Percentiles rank a stretch among this genome's conserved stretches.
Evolutionary conservation across 2,888 invertebrate genomes (phyloP).

Genomic region (Halictus ligatus): DNA sequence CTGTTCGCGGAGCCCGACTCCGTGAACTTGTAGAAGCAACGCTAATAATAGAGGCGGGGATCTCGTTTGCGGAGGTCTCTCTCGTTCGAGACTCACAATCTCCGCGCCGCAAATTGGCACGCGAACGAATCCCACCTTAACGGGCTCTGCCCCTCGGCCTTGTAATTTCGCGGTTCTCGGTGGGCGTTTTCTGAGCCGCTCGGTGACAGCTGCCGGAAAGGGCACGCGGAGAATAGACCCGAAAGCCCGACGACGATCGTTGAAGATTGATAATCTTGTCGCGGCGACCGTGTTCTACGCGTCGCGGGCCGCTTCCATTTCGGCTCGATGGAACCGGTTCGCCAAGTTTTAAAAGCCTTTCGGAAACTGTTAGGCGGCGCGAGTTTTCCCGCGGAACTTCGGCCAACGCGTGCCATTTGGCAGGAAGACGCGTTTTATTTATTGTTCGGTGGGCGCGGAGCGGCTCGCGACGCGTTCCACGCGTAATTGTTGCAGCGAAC

Average conservation of each 20-base stretch:
- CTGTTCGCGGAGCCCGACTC: slow-evolving; percentile 43
- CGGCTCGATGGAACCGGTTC: slow-evolving; percentile 4
- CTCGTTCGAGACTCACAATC: slow-evolving; percentile 55
- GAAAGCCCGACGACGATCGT: background rate
- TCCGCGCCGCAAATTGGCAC: slow-evolving; percentile 63
- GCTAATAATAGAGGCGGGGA: slow-evolving; percentile 57
- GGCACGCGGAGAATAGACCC: background rate
- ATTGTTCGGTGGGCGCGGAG: slow-evolving; percentile 33
- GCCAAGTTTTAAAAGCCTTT: slow-evolving; percentile 24
- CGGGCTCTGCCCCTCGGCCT: slow-evolving; percentile 3
- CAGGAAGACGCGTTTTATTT: slow-evolving; percentile 33
- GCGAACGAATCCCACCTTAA: slow-evolving; percentile 43
- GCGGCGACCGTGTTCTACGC: background rate
- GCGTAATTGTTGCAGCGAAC: slow-evolving; percentile 33
- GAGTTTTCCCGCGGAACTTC: background rate
- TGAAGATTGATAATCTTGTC: slow-evolving; percentile 41
- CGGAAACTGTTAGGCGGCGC: slow-evolving; percentile 20
- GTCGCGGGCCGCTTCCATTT: background rate
- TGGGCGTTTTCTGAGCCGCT: slow-evolving; percentile 36
- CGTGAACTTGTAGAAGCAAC: slow-evolving; percentile 42
- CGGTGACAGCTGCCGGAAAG: slow-evolving; percentile 32
- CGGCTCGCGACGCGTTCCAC: slow-evolving; percentile 23
- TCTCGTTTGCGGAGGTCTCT: slow-evolving; percentile 32
- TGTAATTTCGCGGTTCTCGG: slow-evolving; percentile 58
- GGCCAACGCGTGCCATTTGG: background rate